Conservation (phyloP, 2,113 vertebrate genomes). For the Papio anubis region DNA sequence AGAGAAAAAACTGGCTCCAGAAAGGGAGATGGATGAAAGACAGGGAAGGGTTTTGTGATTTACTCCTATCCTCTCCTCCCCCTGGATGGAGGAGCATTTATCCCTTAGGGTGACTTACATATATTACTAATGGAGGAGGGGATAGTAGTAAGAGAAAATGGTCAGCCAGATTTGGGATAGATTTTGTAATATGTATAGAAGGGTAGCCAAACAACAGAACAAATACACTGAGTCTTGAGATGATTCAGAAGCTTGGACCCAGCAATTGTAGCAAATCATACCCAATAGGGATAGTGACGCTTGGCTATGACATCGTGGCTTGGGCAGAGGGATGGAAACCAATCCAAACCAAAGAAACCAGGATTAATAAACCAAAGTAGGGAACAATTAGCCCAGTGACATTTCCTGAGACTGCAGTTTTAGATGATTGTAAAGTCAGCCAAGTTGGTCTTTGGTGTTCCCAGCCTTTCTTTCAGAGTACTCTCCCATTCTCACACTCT, state of each 20-base stretch:
- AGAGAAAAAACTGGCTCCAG: constrained; percentile 22
- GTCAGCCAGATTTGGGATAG: not conserved
- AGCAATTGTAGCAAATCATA: not conserved
- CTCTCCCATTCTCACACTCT: not conserved
- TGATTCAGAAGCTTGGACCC: not conserved
- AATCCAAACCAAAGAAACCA: not conserved
- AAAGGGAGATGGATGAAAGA: constrained; percentile 47
- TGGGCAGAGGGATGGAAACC: not conserved
- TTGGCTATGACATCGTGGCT: not conserved
- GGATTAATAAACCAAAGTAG: not conserved
- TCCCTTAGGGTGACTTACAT: no score
- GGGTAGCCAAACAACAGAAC: not conserved
- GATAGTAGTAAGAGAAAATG: not conserved
- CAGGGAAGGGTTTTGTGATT: constrained; percentile 32
- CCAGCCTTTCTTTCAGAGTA: not conserved
- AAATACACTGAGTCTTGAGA: not conserved
- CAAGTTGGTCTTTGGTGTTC: not conserved
- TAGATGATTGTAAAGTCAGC: not conserved
- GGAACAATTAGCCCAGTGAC: not conserved
- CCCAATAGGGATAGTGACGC: not conserved
- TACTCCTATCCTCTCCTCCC: not conserved
- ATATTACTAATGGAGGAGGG: not conserved
- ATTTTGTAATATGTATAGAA: not conserved
- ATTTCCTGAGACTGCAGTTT: not conserved
- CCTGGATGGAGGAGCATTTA: no score